Conservation (phyloP, 1,140 invertebrate species). For the Trachymyrmex cornetzi region DNA sequence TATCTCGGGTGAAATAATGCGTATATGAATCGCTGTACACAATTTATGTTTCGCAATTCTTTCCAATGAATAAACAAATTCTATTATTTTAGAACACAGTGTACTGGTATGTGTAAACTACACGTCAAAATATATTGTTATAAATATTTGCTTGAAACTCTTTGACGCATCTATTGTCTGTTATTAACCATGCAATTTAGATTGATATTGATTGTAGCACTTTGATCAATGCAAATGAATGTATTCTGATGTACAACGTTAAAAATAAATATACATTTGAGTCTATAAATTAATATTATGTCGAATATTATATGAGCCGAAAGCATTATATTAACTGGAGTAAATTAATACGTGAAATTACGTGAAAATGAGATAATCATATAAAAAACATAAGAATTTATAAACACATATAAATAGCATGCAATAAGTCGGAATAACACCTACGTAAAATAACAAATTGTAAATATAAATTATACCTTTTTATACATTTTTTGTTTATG, state of each 20-base stretch:
- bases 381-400: neutral
- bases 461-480: neutral
- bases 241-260: neutral
- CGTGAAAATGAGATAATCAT: neutral
- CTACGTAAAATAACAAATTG: neutral
- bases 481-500: neutral
- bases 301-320: neutral
- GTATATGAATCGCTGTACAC: neutral
- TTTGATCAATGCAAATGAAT: conserved; percentile 1
- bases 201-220: neutral
- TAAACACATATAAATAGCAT: neutral
- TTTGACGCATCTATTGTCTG: neutral
- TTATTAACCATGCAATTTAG: conserved; percentile 13
- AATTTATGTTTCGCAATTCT: neutral
- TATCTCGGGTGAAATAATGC: neutral
- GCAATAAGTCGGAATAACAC: neutral
- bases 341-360: neutral
- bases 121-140: conserved; percentile 2
- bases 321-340: neutral
- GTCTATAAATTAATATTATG: neutral
- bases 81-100: neutral
- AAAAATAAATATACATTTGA: conserved; percentile 12
- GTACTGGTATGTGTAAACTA: too few relatives aligned
- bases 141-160: neutral
- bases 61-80: neutral